Percentiles rank a stretch among this genome's conserved stretches.
These are phyloP conservation scores for Apodemus speciosus DNA, from an alignment of 2,113 vertebrate genomes.

Conservation along the genomic window DNA sequence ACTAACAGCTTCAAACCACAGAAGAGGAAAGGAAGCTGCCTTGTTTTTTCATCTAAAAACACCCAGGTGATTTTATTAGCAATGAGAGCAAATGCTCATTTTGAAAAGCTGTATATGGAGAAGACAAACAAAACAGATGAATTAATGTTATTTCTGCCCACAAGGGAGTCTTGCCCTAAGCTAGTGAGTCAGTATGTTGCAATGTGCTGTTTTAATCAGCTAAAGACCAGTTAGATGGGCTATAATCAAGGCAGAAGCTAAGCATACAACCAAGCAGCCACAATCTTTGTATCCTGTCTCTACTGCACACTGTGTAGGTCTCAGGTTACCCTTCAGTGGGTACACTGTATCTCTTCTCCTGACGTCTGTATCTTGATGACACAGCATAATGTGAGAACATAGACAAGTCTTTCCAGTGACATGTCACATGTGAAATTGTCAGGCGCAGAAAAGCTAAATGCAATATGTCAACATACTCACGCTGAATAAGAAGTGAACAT, in stretches of 20 bases:
- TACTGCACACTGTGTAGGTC: background rate
- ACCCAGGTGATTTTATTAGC: conserved; percentile 64
- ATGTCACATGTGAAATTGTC: background rate
- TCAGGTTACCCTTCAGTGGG: background rate
- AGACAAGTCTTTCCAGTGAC: background rate
- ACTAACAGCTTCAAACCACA: conserved; percentile 66
- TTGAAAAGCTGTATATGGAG: conserved; percentile 31
- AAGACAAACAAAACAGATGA: background rate
- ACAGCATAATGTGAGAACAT: background rate
- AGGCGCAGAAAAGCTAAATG: background rate
- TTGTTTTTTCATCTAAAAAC: conserved; percentile 68
- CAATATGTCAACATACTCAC: background rate
- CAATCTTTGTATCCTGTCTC: accelerated
- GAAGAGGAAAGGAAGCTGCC: conserved; percentile 51
- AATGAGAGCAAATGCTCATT: conserved; percentile 58
- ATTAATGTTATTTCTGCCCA: background rate
- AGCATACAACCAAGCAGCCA: background rate
- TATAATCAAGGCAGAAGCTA: background rate
- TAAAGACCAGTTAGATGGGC: background rate
- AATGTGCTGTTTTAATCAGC: background rate
- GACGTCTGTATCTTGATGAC: background rate
- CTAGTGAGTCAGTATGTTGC: background rate
- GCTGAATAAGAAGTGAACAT: background rate
- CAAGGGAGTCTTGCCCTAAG: background rate
- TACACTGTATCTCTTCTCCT: background rate